Conservation (phyloP, 2,113 vertebrate species). For the Rhabdornis inornatus region DNA sequence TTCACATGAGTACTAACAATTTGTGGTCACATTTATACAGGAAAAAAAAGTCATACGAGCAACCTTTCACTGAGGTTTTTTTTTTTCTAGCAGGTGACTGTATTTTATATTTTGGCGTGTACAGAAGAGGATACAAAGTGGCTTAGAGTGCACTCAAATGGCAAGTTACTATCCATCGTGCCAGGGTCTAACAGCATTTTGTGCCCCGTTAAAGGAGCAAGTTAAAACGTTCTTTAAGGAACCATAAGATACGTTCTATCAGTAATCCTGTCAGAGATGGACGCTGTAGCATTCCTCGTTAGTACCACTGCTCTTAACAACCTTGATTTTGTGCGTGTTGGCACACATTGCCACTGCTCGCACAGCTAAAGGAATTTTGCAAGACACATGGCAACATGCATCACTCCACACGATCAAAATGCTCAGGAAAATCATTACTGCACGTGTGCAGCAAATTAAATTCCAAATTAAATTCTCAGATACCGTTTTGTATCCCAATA, state of each 20-base stretch:
- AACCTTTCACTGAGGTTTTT: background rate
- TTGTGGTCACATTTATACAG: background rate
- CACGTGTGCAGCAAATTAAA: background rate
- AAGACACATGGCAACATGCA: slow-evolving; percentile 35
- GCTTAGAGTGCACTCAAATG: background rate
- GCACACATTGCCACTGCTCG: background rate
- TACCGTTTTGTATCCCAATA: background rate
- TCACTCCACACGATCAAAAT: slow-evolving; percentile 28
- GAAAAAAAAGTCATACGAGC: rapidly evolving
- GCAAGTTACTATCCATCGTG: background rate
- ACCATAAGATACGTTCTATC: rapidly evolving
- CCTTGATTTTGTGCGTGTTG: background rate
- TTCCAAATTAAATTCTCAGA: background rate
- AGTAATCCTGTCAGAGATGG: background rate
- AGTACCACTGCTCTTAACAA: background rate
- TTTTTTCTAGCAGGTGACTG: background rate
- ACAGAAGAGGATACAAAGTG: background rate
- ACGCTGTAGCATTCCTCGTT: background rate
- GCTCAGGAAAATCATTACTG: background rate
- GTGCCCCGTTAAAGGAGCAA: background rate
- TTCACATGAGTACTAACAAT: background rate
- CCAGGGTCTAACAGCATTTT: background rate
- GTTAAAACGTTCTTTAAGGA: background rate
- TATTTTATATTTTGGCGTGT: background rate
- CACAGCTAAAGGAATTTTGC: background rate